Percentiles rank a stretch among this genome's conserved stretches.
These are phyloP conservation scores for Conger conger DNA, from an alignment of 2,113 vertebrate species.

Conservation along the genomic window DNA sequence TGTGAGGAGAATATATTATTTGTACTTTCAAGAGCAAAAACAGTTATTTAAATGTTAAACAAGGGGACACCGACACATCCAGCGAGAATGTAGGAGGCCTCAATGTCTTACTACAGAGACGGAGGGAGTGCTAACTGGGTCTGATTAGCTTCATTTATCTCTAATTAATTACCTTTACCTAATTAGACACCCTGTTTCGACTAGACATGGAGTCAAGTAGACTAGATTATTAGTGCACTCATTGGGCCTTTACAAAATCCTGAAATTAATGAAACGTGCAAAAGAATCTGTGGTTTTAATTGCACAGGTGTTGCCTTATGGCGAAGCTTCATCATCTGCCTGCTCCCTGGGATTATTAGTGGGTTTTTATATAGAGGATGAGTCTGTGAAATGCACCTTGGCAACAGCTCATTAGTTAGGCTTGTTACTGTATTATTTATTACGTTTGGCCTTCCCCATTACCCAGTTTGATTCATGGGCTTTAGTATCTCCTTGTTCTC, in stretches of 20 bases:
- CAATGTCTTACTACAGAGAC: constrained; percentile 93
- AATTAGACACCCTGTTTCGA: constrained; percentile 98
- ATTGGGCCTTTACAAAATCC: constrained; percentile 94
- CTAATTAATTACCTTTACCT: constrained; percentile 99
- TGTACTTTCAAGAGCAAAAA: neutral
- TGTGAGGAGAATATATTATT: neutral
- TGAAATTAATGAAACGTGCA: constrained; percentile 98
- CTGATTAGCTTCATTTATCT: constrained; percentile 99
- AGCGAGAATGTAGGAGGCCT: constrained; percentile 77
- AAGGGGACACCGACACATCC: constrained; percentile 38
- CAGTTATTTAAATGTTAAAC: neutral
- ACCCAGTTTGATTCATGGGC: constrained; percentile 98
- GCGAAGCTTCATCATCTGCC: constrained; percentile 96
- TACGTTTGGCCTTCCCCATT: constrained; percentile 89
- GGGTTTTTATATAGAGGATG: constrained; percentile 92
- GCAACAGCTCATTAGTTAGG: constrained; percentile 99
- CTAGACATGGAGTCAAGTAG: constrained; percentile 99
- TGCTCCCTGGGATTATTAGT: constrained; percentile 96
- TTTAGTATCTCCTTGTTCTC: constrained; percentile 60
- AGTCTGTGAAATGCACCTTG: constrained; percentile 92
- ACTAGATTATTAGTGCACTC: constrained; percentile 99
- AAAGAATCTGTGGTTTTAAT: constrained; percentile 95
- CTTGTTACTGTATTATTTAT: constrained; percentile 99
- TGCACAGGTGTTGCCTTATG: constrained; percentile 99
- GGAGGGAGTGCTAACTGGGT: constrained; percentile 89